These are phyloP conservation scores for Contarinia nasturtii DNA, from an alignment of 1,140 invertebrate genomes.

Conservation along the genomic window DNA sequence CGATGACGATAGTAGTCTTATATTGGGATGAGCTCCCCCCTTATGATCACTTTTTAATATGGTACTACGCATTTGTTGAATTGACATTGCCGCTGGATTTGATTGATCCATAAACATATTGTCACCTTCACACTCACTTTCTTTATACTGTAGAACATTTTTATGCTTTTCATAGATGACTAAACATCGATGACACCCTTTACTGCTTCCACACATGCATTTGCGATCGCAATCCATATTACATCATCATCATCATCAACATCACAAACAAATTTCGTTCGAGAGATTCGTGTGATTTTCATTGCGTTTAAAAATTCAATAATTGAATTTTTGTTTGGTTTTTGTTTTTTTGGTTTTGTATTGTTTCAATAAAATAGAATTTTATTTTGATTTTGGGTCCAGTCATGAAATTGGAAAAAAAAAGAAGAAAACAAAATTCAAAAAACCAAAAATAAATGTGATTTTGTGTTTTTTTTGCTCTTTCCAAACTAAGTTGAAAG, in stretches of 20 bases:
- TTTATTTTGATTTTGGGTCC: neutral
- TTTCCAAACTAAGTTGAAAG: too few species aligned
- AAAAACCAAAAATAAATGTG: neutral
- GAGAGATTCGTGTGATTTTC: slow-evolving; percentile 16
- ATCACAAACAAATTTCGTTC: too few species aligned
- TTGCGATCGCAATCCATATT: too few species aligned
- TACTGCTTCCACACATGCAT: slow-evolving; percentile 8
- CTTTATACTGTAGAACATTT: slow-evolving; percentile 89
- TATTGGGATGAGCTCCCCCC: slow-evolving; percentile 27
- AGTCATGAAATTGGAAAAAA: neutral
- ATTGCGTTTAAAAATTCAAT: slow-evolving; percentile 4
- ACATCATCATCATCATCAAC: too few species aligned
- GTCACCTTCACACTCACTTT: slow-evolving; percentile 62
- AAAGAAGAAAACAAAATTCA: slow-evolving; percentile 1
- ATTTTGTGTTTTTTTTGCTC: neutral
- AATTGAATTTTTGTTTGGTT: slow-evolving; percentile 5
- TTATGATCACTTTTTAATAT: slow-evolving; percentile 18
- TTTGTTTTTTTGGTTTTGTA: neutral
- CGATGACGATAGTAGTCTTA: slow-evolving; percentile 26
- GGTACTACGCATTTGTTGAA: slow-evolving; percentile 17
- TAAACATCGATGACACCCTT: slow-evolving; percentile 63
- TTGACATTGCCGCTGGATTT: slow-evolving; percentile 25
- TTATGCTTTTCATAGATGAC: slow-evolving; percentile 83
- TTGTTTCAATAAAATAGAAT: too few species aligned
- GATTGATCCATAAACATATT: slow-evolving; percentile 26